Conservation (phyloP, 2,113 vertebrate genomes). For the Orthonyx spaldingii region DNA sequence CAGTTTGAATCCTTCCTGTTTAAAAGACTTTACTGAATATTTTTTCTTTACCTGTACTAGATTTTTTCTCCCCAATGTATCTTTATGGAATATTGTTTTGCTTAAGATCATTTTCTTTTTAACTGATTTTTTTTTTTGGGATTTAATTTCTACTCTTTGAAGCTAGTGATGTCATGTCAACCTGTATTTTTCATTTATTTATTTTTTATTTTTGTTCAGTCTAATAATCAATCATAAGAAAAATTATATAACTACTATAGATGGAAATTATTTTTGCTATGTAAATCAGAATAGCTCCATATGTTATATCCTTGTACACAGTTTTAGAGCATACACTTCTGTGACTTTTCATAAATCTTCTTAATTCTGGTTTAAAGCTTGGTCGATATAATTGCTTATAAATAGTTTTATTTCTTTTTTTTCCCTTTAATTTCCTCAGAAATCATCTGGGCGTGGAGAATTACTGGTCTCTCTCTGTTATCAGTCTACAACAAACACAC, state of each 20-base stretch:
- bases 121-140: neutral
- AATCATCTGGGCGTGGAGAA: conserved; percentile 88
- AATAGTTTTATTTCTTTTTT: neutral
- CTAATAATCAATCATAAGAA: neutral
- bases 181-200: neutral
- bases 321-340: neutral
- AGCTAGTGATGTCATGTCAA: neutral
- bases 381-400: neutral
- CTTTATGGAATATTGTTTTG: neutral
- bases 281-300: neutral
- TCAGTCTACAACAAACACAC: conserved; percentile 93
- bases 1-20: neutral
- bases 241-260: neutral
- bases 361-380: neutral
- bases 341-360: neutral
- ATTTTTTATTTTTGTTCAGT: neutral
- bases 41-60: neutral
- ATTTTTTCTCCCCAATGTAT: neutral
- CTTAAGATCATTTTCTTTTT: neutral
- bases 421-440: conserved; percentile 70
- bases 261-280: neutral
- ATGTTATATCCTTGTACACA: neutral
- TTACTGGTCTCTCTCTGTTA: conserved; percentile 95
- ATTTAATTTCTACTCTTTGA: neutral
- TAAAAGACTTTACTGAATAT: neutral